Conservation (phyloP, 2,888 invertebrate species). For the Heliconius charithonia region DNA sequence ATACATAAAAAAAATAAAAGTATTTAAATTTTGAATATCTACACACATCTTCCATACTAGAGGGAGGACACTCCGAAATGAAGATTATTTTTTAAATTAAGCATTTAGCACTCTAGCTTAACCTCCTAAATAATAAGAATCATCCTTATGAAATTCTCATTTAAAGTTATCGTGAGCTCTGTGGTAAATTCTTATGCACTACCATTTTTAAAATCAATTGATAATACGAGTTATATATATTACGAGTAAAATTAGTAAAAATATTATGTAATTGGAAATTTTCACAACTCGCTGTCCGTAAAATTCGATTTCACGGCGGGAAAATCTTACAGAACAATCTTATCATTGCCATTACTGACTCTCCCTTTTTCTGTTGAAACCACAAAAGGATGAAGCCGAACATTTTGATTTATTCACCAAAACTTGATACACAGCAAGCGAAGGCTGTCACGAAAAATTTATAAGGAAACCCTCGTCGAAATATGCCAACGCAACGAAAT, state of each 20-base stretch:
- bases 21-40: no score
- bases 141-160: no score
- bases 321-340: slow-evolving; percentile 19
- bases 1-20: no score
- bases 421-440: slow-evolving; percentile 29
- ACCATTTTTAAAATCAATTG: no score
- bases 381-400: slow-evolving; percentile 10
- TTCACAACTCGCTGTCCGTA: not conserved
- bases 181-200: no score
- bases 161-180: no score
- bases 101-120: no score
- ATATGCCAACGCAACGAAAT: slow-evolving; percentile 23
- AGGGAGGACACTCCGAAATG: not conserved
- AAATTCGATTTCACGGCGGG: not conserved
- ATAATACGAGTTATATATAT: no score
- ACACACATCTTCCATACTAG: no score
- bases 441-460: slow-evolving; percentile 28
- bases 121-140: no score
- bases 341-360: slow-evolving; percentile 19
- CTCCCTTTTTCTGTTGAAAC: slow-evolving; percentile 14
- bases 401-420: slow-evolving; percentile 31
- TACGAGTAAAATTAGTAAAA: not conserved
- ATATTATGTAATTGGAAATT: not conserved
- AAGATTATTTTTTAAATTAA: not conserved
- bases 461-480: slow-evolving; percentile 26